Evolutionary conservation across 2,888 invertebrate genomes (phyloP), one percentile per base, ranked within the genome.

Genomic region (Phengaris alcon): DNA sequence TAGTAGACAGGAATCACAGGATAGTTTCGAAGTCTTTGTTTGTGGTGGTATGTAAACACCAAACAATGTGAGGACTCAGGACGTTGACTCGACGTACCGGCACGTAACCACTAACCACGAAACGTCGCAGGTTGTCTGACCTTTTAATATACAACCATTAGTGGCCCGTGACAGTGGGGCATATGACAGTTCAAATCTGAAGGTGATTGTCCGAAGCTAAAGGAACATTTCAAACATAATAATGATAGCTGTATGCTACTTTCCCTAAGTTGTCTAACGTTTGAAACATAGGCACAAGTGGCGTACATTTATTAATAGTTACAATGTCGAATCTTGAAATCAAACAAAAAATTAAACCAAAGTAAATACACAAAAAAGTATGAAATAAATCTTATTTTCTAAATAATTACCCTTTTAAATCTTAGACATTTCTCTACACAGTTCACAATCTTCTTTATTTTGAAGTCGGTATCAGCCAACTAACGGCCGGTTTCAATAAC

Each of bases 41-140:
- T 77, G 78, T 79, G 77, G 78, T 79, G 77, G 75, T 77, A 76
- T 77, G 79, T 79, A 79, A 77, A 79, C 79, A 76, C 79, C 77
- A 76, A 69, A 75, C 54, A 22, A 54, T 77, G 78, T 75, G 79
- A 83, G 88, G 85, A 83, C 87, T 75, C 79, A 83, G 88, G 85
- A 83, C 87, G 82, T 87, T 88, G 88, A 87, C 88, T 83, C 83
- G 83, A 82, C 86, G 83, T 88, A 83, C 89, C 88, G 80, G 82
- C 88, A 88, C 89, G 90, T 88, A 35, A 35, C 35, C 35, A 35
- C 35, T 35, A 35, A 35, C 35, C 88, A 88, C 89, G 90, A 88
- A 75, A 51, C 70, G 48, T 22, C 70, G 70, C 70, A 72, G 72
- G 72, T 72, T 72, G 72, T 52, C 72, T 72, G 72, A 72, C 72